These are phyloP conservation scores for Heteromurus nitidus DNA, from an alignment of 2,888 invertebrate species.

Conservation along the genomic window DNA sequence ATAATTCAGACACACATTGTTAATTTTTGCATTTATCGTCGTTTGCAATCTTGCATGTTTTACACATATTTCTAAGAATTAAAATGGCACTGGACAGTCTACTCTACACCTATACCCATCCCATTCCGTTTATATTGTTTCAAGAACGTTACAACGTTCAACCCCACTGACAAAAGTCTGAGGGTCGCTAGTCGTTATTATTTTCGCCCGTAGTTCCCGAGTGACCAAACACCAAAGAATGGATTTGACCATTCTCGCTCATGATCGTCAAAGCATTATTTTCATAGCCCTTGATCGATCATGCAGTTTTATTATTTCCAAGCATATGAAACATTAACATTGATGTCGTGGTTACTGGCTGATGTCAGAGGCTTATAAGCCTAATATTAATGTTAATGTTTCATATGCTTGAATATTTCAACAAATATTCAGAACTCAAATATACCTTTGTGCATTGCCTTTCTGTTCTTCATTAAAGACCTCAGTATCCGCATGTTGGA, in stretches of 20 bases:
- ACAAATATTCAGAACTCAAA: neutral
- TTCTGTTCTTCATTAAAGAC: constrained; percentile 9
- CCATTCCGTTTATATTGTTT: neutral
- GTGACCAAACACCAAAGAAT: too few species aligned
- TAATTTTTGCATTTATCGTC: neutral
- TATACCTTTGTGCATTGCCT: constrained; percentile 8
- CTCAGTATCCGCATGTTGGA: constrained; percentile 20
- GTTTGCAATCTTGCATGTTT: neutral
- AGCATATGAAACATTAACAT: neutral
- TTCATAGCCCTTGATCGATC: neutral
- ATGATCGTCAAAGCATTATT: neutral
- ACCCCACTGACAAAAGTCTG: neutral
- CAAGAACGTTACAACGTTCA: neutral
- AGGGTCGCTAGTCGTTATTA: too few species aligned
- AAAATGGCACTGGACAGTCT: too few species aligned
- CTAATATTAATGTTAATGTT: neutral
- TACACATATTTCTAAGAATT: neutral
- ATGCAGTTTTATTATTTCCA: neutral
- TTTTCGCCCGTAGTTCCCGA: too few species aligned
- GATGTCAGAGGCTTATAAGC: neutral
- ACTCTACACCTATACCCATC: too few species aligned
- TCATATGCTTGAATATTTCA: neutral
- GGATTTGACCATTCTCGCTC: too few species aligned
- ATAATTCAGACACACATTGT: neutral
- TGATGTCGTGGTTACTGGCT: neutral